Conservation (phyloP, 2,113 vertebrate genomes). For the Gnathonemus echidnorhynchus region DNA sequence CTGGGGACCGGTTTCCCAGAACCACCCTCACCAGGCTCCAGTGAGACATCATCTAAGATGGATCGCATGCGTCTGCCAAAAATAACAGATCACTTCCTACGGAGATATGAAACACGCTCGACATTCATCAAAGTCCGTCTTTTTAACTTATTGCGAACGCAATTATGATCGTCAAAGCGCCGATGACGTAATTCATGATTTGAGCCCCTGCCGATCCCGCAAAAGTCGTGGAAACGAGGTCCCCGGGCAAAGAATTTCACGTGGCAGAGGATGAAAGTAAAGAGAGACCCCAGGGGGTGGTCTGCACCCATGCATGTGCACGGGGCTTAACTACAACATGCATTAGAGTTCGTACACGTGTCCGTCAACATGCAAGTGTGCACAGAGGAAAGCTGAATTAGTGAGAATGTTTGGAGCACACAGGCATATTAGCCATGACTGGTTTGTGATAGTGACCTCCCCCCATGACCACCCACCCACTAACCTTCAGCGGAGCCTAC, state of each 20-base stretch:
- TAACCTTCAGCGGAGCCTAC: neutral
- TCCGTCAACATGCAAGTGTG: neutral
- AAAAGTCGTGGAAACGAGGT: neutral
- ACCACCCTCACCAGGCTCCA: conserved; percentile 20
- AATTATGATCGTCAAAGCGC: conserved; percentile 21
- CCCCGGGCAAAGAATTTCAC: neutral
- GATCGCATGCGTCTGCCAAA: conserved; percentile 30
- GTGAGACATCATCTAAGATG: conserved; percentile 41
- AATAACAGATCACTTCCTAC: conserved; percentile 41
- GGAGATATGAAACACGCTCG: conserved; percentile 17
- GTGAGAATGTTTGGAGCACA: neutral
- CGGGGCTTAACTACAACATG: neutral
- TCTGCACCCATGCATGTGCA: neutral
- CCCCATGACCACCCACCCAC: neutral
- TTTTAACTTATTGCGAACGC: conserved; percentile 30
- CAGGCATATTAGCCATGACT: neutral
- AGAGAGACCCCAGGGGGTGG: neutral
- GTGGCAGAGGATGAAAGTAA: neutral
- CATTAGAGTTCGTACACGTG: neutral
- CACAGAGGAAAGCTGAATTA: neutral
- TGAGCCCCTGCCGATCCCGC: neutral
- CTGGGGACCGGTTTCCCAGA: conserved; percentile 31
- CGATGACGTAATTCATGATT: conserved; percentile 15
- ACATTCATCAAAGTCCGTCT: conserved; percentile 7
- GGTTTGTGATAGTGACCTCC: neutral